Evolutionary conservation across 1,140 invertebrate genomes (phyloP), one percentile per base, ranked within the genome.

Genomic region (Teleopsis dalmanni): DNA sequence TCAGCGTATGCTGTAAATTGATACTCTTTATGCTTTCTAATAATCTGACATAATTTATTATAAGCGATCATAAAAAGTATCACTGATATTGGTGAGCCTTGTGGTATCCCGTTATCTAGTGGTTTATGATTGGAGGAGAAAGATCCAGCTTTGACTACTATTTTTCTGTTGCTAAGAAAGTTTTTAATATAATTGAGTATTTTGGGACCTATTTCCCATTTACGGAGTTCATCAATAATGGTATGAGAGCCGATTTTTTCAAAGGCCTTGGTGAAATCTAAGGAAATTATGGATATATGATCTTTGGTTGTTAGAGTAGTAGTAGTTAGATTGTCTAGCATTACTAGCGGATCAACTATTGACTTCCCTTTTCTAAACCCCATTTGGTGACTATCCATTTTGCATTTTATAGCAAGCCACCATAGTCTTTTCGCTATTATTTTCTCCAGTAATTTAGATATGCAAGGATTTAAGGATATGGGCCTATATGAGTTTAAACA

Each of bases 21-120:
- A 0, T 50, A 37, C 9, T 52, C 33, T 37, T 52, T 51, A 18
- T 41, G 43, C 10, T 18, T 22, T 5, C 3, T n/a, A 36, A 51
- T 25, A 8, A 40, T 22, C 13, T 45, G 29, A 16, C n/a, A 16
- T 7, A 51, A 9, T 40, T 50, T 52, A 16, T 55, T 47, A 31
- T 29, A 55, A 2, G 54, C 54, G 3, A 50, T 52, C 8, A 52
- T 14, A 16, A 52, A 55, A 9, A 52, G 22, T 8, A 55, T 34
- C 1, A 50, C 53, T 2, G 47, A 55, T 16, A 52, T 10, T 8
- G 50, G 53, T 3, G 53, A 52, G n/a, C 43, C 47, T 43, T 55
- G 54, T 26, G 44, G 50, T 4, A 52, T 44, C 1, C 54, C 54
- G 22, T 56, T 53, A n/a, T 44, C 3, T 14, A 53, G 8, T 19